Conservation (phyloP, 2,888 invertebrate species). For the Anthophora plumipes region DNA sequence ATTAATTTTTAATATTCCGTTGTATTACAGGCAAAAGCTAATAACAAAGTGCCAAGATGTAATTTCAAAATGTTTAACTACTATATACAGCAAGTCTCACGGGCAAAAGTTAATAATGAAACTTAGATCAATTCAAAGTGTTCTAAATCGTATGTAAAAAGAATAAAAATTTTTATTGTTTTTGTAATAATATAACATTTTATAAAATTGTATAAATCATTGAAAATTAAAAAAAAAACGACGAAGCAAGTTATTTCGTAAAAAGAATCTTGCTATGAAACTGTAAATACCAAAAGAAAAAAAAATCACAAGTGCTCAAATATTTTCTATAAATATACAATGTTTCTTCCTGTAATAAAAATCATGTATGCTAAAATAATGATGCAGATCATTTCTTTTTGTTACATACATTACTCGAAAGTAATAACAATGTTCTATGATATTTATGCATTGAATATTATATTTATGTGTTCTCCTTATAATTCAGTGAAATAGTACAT, state of each 20-base stretch:
- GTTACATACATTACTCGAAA: conserved; percentile 1
- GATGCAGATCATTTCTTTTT: background rate
- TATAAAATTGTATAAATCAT: conserved; percentile 48
- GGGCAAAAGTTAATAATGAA: conserved; percentile 87
- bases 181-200: conserved; percentile 20
- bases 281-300: conserved; percentile 36
- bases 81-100: conserved; percentile 91
- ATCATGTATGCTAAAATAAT: background rate
- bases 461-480: background rate
- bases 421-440: conserved; percentile 27
- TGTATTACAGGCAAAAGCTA: conserved; percentile 87
- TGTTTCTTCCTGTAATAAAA: conserved; percentile 48
- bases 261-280: background rate
- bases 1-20: background rate
- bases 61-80: conserved; percentile 90
- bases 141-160: conserved; percentile 84
- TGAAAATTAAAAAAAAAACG: background rate
- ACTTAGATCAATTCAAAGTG: conserved; percentile 87
- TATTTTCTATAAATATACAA: conserved; percentile 37
- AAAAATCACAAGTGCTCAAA: conserved; percentile 37
- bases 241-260: background rate
- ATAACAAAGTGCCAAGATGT: conserved; percentile 90
- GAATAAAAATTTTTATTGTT: background rate
- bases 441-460: background rate
- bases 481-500: background rate